Conservation (phyloP, 1,140 invertebrate genomes). For the Telenomus remus region DNA sequence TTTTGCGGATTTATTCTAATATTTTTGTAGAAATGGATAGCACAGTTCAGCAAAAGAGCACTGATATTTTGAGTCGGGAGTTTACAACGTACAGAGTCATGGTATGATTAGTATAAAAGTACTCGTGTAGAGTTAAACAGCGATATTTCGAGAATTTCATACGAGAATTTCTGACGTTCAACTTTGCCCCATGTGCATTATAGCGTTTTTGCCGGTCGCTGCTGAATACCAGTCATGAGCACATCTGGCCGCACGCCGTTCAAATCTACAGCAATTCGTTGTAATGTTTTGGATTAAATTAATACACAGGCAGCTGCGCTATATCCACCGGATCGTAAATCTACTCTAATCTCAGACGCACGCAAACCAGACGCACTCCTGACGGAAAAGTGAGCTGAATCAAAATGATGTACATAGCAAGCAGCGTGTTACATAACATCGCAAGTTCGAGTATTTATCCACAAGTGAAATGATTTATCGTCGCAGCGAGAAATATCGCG, state of each 20-base stretch:
- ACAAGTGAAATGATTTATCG: too few species aligned
- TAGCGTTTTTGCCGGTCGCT: conserved; percentile 76
- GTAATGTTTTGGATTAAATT: conserved; percentile 63
- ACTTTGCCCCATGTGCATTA: conserved; percentile 54
- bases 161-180: conserved; percentile 61
- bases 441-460: too few species aligned
- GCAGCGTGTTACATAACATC: conserved; percentile 7
- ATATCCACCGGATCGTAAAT: conserved; percentile 61
- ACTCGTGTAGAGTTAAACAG: too few species aligned
- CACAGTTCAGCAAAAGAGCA: too few species aligned
- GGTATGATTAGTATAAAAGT: too few species aligned
- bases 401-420: conserved; percentile 29
- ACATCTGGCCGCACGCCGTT: conserved; percentile 47
- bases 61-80: too few species aligned
- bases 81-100: not conserved
- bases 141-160: conserved; percentile 43
- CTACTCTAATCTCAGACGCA: conserved; percentile 62
- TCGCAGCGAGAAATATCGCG: too few species aligned
- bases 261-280: conserved; percentile 56
- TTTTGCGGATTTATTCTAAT: too few species aligned
- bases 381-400: conserved; percentile 47
- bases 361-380: conserved; percentile 57
- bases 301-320: conserved; percentile 66
- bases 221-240: conserved; percentile 76
- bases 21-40: too few species aligned